Conservation (phyloP, 2,888 invertebrate genomes). For the Drosophila mulleri region DNA sequence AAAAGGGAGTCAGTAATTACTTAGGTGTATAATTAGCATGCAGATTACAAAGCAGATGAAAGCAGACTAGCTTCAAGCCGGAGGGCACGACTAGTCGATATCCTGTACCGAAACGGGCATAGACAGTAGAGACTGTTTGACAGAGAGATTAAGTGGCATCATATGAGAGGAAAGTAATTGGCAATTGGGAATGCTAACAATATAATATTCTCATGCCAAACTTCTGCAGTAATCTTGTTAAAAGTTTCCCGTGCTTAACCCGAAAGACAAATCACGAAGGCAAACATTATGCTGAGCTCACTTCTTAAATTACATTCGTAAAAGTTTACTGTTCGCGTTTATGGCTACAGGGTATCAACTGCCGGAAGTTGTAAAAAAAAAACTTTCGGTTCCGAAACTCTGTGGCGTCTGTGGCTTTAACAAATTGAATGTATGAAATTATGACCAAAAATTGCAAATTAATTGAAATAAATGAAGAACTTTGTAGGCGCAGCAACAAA, state of each 20-base stretch:
- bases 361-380: constrained; percentile 26
- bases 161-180: not conserved
- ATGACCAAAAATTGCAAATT: constrained; percentile 61
- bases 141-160: not conserved
- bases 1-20: constrained; percentile 50
- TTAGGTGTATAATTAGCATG: constrained; percentile 60
- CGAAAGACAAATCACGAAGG: constrained; percentile 3
- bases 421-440: constrained; percentile 51
- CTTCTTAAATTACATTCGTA: constrained; percentile 5
- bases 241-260: not conserved
- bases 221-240: constrained; percentile 1
- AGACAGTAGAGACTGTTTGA: not conserved
- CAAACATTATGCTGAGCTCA: not conserved
- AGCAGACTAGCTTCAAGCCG: not conserved
- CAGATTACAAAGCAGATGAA: constrained; percentile 49
- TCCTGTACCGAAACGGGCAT: not conserved
- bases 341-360: constrained; percentile 14
- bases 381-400: not conserved
- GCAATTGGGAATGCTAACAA: not conserved
- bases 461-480: constrained; percentile 67
- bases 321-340: constrained; percentile 1
- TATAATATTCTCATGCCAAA: not conserved
- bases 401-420: constrained; percentile 1
- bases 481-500: constrained; percentile 34
- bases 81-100: not conserved